phyloP scores from a whole-genome alignment of 2,888 invertebrate genomes.

The Heteromurus nitidus region DNA sequence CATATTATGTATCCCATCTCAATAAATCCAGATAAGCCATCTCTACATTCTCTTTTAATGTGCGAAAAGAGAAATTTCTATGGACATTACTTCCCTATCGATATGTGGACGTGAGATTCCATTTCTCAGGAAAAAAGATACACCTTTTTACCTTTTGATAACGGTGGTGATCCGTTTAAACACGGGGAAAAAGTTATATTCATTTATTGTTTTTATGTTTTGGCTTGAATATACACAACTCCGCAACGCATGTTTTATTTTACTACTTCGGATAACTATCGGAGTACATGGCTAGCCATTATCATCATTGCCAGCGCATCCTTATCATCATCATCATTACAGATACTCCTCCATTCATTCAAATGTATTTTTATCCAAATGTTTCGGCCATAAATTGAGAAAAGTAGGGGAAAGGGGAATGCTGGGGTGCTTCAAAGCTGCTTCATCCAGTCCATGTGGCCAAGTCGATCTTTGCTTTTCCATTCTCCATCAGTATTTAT shows the following conservation, averaged over 20 bases:
- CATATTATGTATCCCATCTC: conserved; percentile 71
- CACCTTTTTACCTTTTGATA: no score
- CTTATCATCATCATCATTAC: conserved; percentile 25
- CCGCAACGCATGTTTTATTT: no score
- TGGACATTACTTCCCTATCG: conserved; percentile 35
- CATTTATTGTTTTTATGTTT: conserved; percentile 41
- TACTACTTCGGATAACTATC: conserved; percentile 43
- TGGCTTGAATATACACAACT: no score
- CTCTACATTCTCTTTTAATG: conserved; percentile 61
- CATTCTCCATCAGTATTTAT: no score
- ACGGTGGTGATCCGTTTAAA: not conserved
- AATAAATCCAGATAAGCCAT: conserved; percentile 71
- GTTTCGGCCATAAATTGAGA: conserved; percentile 43
- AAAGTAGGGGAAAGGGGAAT: conserved; percentile 9
- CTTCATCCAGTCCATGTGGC: no score
- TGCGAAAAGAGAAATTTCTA: conserved; percentile 30
- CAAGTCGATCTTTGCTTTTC: no score
- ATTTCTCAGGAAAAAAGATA: not conserved
- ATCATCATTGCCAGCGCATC: conserved; percentile 9
- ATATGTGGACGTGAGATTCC: conserved; percentile 21
- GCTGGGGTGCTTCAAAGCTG: not conserved
- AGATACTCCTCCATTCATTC: conserved; percentile 26
- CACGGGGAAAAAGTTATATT: conserved; percentile 27
- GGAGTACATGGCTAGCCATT: conserved; percentile 6
- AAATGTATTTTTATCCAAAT: conserved; percentile 26